phyloP scores from a whole-genome alignment of 2,113 vertebrate species.

The Halcyon senegalensis region DNA sequence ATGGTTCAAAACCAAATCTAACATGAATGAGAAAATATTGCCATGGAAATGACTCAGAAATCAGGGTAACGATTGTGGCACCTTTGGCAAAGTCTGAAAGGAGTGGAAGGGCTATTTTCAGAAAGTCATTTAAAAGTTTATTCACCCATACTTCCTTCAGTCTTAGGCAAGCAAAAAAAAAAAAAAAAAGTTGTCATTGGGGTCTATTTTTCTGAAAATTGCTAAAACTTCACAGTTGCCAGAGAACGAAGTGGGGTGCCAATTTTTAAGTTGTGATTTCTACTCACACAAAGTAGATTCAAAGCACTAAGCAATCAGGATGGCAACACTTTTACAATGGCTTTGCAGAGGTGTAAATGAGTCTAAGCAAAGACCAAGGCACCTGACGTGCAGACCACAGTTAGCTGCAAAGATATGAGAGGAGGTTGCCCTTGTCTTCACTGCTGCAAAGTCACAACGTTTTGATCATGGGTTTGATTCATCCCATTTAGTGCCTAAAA shows the following conservation, averaged over 20 bases:
- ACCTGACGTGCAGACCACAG: accelerated
- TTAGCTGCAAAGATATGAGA: neutral
- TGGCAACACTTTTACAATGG: neutral
- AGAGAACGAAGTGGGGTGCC: neutral
- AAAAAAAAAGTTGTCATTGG: accelerated
- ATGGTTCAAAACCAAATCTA: neutral
- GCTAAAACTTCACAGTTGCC: neutral
- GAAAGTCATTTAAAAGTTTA: neutral
- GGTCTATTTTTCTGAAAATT: neutral
- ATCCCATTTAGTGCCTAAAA: slow-evolving; percentile 8
- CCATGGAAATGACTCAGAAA: neutral
- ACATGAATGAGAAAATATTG: neutral
- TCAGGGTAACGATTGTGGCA: accelerated
- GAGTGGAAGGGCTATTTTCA: neutral
- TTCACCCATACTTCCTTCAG: neutral
- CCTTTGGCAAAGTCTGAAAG: neutral
- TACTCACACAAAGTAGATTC: neutral
- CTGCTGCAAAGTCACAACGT: neutral
- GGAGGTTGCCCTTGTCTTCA: neutral
- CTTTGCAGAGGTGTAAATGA: slow-evolving; percentile 8
- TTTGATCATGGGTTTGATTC: neutral
- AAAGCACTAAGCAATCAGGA: neutral
- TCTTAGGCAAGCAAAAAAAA: neutral
- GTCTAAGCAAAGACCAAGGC: neutral
- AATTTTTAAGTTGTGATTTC: neutral